Conservation (phyloP, 2,113 vertebrate species). For the Centropristis striata region DNA sequence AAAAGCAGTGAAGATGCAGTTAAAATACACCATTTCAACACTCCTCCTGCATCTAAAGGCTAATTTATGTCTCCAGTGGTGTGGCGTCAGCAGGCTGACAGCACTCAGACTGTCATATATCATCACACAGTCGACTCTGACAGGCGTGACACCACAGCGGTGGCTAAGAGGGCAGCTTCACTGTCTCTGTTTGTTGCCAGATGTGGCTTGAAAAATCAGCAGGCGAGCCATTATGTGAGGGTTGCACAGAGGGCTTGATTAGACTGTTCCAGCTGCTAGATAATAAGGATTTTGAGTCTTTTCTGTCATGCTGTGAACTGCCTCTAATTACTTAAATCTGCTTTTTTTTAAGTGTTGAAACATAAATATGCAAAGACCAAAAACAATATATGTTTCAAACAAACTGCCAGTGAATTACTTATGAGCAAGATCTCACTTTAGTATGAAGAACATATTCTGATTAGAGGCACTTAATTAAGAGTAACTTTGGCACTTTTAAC, state of each 20-base stretch:
- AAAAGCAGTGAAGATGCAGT: not conserved
- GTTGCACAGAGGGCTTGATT: not conserved
- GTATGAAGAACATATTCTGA: too few relatives aligned
- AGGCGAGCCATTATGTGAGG: conserved; percentile 21
- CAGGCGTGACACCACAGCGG: conserved; percentile 23
- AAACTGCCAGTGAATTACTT: too few relatives aligned
- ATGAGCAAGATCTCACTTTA: too few relatives aligned
- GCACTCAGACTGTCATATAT: conserved; percentile 43
- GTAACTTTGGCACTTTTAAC: too few relatives aligned
- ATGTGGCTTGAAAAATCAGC: conserved; percentile 32
- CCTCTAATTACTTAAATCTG: conserved; percentile 6
- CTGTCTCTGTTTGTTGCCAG: conserved; percentile 36
- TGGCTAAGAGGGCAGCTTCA: conserved; percentile 30
- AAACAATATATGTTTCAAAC: not conserved
- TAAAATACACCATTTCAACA: not conserved
- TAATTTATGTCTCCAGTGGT: conserved; percentile 19
- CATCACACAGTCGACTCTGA: conserved; percentile 45
- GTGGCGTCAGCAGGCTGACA: conserved; percentile 34
- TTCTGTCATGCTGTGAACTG: not conserved
- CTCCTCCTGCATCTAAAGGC: conserved; percentile 13
- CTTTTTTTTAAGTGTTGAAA: not conserved
- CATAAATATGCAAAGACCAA: not conserved
- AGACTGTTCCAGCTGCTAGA: conserved; percentile 25
- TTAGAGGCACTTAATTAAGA: too few relatives aligned
- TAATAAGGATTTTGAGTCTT: conserved; percentile 7